Evolutionary conservation across 2,888 invertebrate species (phyloP).

Genomic region (Chromoteleia sp.): DNA sequence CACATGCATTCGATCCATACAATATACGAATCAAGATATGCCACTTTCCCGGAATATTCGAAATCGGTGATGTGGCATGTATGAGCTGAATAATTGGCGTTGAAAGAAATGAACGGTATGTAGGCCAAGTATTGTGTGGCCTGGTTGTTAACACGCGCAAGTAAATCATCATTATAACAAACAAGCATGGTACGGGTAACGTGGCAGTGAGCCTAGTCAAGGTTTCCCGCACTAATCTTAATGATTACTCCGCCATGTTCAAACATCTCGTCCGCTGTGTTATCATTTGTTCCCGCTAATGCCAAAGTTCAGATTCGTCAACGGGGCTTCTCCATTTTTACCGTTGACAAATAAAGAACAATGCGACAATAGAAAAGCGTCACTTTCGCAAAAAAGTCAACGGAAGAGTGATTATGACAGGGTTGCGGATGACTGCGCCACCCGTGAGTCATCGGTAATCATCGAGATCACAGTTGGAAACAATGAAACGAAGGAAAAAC

Average conservation of each 20-base stretch:
- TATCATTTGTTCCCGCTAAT: conserved; percentile 21
- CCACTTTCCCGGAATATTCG: too few relatives aligned
- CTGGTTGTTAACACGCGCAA: conserved; percentile 50
- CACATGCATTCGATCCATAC: too few relatives aligned
- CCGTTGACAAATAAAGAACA: conserved; percentile 15
- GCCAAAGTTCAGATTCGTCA: conserved; percentile 18
- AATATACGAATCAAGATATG: too few relatives aligned
- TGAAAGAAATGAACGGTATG: conserved; percentile 47
- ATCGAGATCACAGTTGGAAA: conserved; percentile 19
- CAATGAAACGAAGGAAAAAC: conserved; percentile 32
- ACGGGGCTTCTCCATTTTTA: neutral
- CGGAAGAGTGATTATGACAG: conserved; percentile 29
- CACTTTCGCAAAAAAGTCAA: neutral
- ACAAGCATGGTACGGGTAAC: conserved; percentile 24
- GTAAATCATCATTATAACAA: conserved; percentile 53
- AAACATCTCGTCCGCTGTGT: neutral
- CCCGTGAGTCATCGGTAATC: conserved; percentile 42
- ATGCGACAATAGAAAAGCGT: neutral
- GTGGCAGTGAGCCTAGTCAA: conserved; percentile 21
- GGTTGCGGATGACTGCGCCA: conserved; percentile 22
- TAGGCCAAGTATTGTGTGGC: conserved; percentile 56
- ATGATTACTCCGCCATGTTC: conserved; percentile 28
- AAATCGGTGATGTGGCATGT: too few relatives aligned
- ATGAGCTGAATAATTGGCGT: too few relatives aligned
- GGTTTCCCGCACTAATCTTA: conserved; percentile 45